A percentile compares a stretch with the other conserved stretches of the same genome.
Evolutionary conservation across 2,113 vertebrate genomes (phyloP).

Genomic region (Pachycephala philippinensis): DNA sequence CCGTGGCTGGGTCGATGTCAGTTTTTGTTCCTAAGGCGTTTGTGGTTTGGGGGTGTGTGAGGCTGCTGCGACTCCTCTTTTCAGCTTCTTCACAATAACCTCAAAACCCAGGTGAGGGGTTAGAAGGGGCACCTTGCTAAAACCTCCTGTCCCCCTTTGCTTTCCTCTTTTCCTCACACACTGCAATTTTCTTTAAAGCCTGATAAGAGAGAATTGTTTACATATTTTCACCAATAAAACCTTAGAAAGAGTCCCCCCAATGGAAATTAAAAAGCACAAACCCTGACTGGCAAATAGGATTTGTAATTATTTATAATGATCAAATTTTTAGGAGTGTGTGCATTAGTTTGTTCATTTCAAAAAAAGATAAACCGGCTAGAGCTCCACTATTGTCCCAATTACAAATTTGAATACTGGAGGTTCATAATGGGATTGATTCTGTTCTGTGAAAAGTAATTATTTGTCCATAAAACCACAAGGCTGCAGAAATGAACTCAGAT

Average conservation of each 20-base stretch:
- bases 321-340: conserved; percentile 39
- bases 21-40: neutral
- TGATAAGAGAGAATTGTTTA: neutral
- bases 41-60: neutral
- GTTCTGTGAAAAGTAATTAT: conserved; percentile 62
- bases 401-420: conserved; percentile 43
- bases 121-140: neutral
- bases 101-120: neutral
- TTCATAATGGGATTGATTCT: conserved; percentile 51
- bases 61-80: neutral
- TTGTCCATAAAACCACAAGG: conserved; percentile 52
- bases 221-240: neutral
- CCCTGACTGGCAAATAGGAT: conserved; percentile 32
- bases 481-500: conserved; percentile 18
- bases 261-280: neutral
- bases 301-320: conserved; percentile 63
- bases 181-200: neutral
- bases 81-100: neutral
- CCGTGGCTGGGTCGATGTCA: neutral
- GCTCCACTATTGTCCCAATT: conserved; percentile 48
- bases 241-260: neutral
- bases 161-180: neutral
- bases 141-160: neutral
- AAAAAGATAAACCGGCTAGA: neutral
- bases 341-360: conserved; percentile 38